Evolutionary conservation across 1,140 invertebrate genomes (phyloP).

Genomic region (Capitella teleta): DNA sequence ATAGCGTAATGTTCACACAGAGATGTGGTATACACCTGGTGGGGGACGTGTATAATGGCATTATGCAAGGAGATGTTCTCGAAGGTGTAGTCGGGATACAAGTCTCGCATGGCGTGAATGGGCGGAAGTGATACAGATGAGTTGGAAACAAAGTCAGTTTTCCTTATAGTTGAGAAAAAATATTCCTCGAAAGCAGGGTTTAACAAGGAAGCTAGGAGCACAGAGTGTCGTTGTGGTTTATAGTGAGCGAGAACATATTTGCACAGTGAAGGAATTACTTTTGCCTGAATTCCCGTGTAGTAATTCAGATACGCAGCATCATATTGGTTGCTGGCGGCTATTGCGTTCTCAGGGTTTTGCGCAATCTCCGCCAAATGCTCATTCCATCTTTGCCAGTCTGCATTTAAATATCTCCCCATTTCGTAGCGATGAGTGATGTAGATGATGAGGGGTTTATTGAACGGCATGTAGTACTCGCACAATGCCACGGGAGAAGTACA

Average conservation of each 20-base stretch:
- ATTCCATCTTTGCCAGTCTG: conserved; percentile 7
- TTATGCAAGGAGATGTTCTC: no score
- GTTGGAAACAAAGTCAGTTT: no score
- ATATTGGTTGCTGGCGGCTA: conserved; percentile 1
- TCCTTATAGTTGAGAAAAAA: no score
- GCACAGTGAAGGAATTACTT: not conserved
- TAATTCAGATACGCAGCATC: conserved; percentile 6
- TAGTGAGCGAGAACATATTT: not conserved
- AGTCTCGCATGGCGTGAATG: no score
- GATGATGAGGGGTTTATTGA: conserved; percentile 8
- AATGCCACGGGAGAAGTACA: conserved; percentile 6
- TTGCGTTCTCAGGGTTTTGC: not conserved
- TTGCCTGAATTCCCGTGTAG: not conserved
- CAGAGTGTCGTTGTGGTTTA: no score
- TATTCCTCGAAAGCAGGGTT: no score
- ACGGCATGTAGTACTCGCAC: conserved; percentile 10
- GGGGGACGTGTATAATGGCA: no score
- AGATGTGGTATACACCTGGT: no score
- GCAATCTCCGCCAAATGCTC: conserved; percentile 1
- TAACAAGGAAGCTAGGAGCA: no score
- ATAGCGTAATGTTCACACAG: no score
- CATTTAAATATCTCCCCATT: not conserved
- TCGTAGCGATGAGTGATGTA: conserved; percentile 7
- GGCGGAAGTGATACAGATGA: no score
- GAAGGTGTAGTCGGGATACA: no score